Base-by-base conservation (phyloP, 1,140 invertebrate species). In the Centruroides sculpturatus region DNA sequence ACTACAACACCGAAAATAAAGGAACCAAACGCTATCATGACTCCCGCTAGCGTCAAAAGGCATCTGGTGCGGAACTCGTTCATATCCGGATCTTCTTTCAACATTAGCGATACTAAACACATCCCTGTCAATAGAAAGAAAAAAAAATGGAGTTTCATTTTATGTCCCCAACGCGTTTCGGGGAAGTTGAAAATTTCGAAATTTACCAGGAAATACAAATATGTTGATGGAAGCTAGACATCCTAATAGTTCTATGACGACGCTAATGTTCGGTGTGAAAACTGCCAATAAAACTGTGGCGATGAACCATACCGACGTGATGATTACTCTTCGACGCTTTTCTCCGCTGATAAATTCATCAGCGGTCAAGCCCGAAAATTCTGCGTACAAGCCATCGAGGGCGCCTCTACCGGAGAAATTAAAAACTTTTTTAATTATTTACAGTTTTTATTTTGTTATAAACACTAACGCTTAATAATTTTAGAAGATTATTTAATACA, bases 141-240 rank as follows among this genome's bases (percentile, higher is more conserved):
- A 41, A 41, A 41, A 41, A 41, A 5, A 41, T 6, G 41, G 5
- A 41, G 8, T 41, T 41, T 41, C 8, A 6, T 41, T 41, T 41
- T 41, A 5, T 41, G 41, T 5, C 41, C 5, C 8, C 5, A 41
- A 41, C 41, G 41, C 8, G 41, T 41, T 41, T 41, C 23, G 41
- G 1, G 41, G 8, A 41, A 41, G 41, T 8, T 5, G 5, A 5
- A 41, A 5, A 8, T 41, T 41, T 8, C 5, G 8, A 41, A 41
- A 41, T 8, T 41, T 71, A 79, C 80, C 80, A 63, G 83, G 83
- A 62, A 84, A 80, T n/a, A 83, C 67, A 68, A 85, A 85, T 55
- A 85, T 83, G 68, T 85, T 85, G 7, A 80, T 71, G 4, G 82
- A 81, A 7, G 83, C 83, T 35, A 85, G 71, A 12, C 78, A 77